phyloP scores from a whole-genome alignment of 2,888 invertebrate species.

The Stenurella melanura region DNA sequence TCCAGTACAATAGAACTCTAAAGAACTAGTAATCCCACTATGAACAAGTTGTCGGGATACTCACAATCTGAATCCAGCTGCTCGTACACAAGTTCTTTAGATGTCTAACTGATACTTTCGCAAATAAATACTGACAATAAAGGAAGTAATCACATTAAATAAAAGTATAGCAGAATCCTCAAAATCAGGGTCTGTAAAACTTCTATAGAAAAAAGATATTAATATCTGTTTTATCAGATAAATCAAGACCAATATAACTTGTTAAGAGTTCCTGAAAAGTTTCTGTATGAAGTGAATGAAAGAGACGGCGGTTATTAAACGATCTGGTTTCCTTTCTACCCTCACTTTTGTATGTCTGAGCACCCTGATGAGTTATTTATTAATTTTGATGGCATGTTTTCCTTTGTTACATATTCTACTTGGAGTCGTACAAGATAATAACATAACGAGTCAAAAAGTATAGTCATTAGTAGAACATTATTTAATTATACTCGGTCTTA shows the following conservation, averaged over 20 bases:
- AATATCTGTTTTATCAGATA: constrained; percentile 9
- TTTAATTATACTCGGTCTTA: no score
- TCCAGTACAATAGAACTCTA: neutral
- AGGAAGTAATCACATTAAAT: neutral
- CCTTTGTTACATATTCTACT: neutral
- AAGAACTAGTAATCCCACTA: neutral
- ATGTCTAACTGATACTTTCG: neutral
- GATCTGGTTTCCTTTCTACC: neutral
- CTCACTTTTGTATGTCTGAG: neutral
- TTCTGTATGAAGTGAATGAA: neutral
- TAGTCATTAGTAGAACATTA: neutral
- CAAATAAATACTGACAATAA: constrained; percentile 1
- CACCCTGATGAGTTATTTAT: neutral
- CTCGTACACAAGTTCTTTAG: neutral
- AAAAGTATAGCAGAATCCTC: neutral
- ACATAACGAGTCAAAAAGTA: neutral
- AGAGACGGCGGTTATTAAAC: neutral
- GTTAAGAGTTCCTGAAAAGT: constrained; percentile 10
- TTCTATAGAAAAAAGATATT: constrained; percentile 9
- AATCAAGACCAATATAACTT: constrained; percentile 15
- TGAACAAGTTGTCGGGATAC: neutral
- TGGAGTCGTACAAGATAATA: neutral
- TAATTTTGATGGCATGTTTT: neutral
- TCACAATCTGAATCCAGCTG: neutral
- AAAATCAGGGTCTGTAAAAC: neutral